Evolutionary conservation across 2,797 vertebrate genomes (phyloP).

Genomic region (Liparis tanakae): DNA sequence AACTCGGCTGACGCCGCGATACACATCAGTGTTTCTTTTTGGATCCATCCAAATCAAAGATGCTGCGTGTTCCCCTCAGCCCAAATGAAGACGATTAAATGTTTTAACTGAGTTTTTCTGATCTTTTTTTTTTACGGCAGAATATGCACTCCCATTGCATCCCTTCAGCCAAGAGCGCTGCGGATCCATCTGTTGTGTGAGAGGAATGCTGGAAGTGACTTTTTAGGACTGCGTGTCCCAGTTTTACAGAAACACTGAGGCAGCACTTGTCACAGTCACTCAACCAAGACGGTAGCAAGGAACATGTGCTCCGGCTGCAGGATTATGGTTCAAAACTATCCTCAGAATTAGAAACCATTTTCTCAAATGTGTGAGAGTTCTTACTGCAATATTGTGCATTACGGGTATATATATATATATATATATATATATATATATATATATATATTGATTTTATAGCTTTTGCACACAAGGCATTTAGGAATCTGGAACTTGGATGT

Average conservation of each 20-base stretch:
- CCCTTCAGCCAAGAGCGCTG: conserved; percentile 70
- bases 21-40: conserved; percentile 63
- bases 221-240: conserved; percentile 70
- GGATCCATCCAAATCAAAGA: conserved; percentile 70
- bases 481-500: neutral
- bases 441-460: neutral
- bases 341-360: conserved; percentile 26
- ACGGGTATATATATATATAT: neutral
- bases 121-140: conserved; percentile 52
- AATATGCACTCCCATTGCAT: conserved; percentile 55
- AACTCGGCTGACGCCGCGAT: conserved; percentile 58
- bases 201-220: conserved; percentile 65
- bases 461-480: neutral
- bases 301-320: conserved; percentile 47
- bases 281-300: conserved; percentile 43
- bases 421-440: neutral
- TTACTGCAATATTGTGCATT: neutral
- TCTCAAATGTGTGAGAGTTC: conserved; percentile 10
- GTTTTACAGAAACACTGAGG: conserved; percentile 73
- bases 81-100: conserved; percentile 69
- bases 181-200: conserved; percentile 76
- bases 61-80: conserved; percentile 47
- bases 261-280: conserved; percentile 62
- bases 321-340: conserved; percentile 44
- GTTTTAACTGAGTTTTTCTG: conserved; percentile 61